A percentile compares a stretch with the other conserved stretches of the same genome.
Evolutionary conservation across 2,797 vertebrate species (phyloP).

Genomic region (Chiroxiphia lanceolata): DNA sequence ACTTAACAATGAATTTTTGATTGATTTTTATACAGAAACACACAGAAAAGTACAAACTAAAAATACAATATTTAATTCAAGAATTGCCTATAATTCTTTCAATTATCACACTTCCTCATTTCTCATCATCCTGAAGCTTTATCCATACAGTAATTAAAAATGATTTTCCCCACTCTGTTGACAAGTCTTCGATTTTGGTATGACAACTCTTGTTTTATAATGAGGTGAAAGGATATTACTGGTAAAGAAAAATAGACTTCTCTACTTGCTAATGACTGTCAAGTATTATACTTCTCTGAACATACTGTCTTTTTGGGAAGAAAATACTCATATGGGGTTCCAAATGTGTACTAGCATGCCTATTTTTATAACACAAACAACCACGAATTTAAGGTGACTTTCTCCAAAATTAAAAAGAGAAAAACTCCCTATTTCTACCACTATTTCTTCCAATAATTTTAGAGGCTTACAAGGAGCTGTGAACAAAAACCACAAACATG

Average conservation of each 20-base stretch:
- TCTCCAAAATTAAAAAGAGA: neutral
- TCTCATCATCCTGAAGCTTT: slow-evolving; percentile 59
- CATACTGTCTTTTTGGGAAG: slow-evolving; percentile 41
- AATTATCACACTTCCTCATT: slow-evolving; percentile 17
- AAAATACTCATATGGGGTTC: slow-evolving; percentile 45
- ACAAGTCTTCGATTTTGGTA: slow-evolving; percentile 69
- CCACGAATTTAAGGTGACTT: slow-evolving; percentile 22
- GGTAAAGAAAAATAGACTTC: slow-evolving; percentile 49
- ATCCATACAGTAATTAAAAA: slow-evolving; percentile 69
- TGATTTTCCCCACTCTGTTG: slow-evolving; percentile 53
- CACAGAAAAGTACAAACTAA: neutral
- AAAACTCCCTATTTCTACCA: neutral
- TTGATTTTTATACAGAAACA: neutral
- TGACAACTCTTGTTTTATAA: slow-evolving; percentile 73
- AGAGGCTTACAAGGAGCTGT: neutral
- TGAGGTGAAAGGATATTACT: slow-evolving; percentile 69
- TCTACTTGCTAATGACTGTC: slow-evolving; percentile 68
- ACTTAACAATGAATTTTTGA: neutral
- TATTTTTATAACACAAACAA: slow-evolving; percentile 56
- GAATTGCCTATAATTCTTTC: slow-evolving; percentile 28
- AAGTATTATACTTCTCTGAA: slow-evolving; percentile 52
- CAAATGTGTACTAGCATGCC: slow-evolving; percentile 39
- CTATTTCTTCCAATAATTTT: neutral
- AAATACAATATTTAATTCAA: slow-evolving; percentile 48
- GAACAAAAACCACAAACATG: neutral